These are phyloP conservation scores for Congeria kusceri DNA, from an alignment of 2,888 invertebrate genomes.

Conservation along the genomic window DNA sequence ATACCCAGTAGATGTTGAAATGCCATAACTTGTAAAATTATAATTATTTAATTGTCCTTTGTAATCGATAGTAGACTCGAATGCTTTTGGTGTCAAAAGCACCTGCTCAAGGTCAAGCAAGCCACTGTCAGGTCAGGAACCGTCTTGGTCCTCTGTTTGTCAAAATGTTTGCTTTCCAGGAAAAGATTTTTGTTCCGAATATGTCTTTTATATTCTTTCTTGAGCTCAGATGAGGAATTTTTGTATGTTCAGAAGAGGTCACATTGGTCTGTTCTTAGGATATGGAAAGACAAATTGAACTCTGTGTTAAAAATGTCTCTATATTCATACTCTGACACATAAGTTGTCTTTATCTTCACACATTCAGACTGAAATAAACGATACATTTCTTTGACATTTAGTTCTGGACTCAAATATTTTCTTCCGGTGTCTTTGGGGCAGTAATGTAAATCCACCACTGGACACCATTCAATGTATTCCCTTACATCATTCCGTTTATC, in stretches of 20 bases:
- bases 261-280: conserved; percentile 58
- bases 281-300: conserved; percentile 57
- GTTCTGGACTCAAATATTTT: conserved; percentile 41
- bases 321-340: conserved; percentile 36
- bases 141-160: conserved; percentile 30
- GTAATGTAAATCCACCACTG: conserved; percentile 49
- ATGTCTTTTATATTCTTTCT: conserved; percentile 27
- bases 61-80: conserved; percentile 13
- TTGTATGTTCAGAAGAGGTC: conserved; percentile 42
- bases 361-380: conserved; percentile 43
- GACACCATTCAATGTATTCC: conserved; percentile 45
- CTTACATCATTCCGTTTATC: conserved; percentile 23
- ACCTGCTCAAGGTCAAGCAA: conserved; percentile 31
- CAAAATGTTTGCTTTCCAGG: conserved; percentile 43
- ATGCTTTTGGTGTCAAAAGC: conserved; percentile 20
- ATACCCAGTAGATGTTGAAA: conserved; percentile 11
- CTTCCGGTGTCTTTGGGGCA: conserved; percentile 47
- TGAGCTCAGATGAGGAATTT: too few species aligned
- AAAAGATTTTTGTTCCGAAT: conserved; percentile 30
- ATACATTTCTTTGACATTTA: conserved; percentile 56
- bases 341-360: conserved; percentile 25
- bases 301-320: conserved; percentile 45
- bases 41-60: conserved; percentile 22
- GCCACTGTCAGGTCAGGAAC: conserved; percentile 17
- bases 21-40: conserved; percentile 23